These are phyloP conservation scores for Pocillopora verrucosa DNA, from an alignment of 64 coral and sea anemone genomes.

Conservation along the genomic window DNA sequence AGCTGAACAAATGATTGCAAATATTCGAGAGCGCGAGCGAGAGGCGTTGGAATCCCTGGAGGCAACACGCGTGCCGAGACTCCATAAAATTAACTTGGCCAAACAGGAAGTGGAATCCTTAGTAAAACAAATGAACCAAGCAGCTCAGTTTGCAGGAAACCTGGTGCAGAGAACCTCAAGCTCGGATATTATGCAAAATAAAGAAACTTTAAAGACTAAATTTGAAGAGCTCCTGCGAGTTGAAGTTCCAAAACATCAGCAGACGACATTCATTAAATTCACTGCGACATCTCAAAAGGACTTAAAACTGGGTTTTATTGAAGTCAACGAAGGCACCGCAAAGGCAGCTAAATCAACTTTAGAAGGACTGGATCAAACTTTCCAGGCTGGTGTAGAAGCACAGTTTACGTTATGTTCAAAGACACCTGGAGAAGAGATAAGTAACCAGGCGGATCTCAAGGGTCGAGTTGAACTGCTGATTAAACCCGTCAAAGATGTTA, in stretches of 20 bases:
- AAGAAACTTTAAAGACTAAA: not conserved
- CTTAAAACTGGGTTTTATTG: not conserved
- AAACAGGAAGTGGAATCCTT: not conserved
- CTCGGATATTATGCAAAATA: not conserved
- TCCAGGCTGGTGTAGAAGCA: not conserved
- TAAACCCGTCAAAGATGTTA: too few relatives aligned
- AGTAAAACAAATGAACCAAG: constrained; percentile 5
- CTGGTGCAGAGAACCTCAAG: not conserved
- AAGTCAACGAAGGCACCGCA: too few relatives aligned
- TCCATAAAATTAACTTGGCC: not conserved
- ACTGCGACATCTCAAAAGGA: not conserved
- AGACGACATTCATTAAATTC: not conserved
- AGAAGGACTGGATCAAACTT: too few relatives aligned
- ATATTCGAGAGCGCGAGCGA: not conserved
- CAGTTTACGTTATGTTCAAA: not conserved
- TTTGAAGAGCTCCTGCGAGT: not conserved
- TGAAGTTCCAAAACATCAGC: too few relatives aligned
- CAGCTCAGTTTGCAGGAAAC: not conserved
- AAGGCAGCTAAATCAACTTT: too few relatives aligned
- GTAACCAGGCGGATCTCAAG: too few relatives aligned
- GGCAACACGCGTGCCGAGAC: not conserved
- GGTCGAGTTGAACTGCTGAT: too few relatives aligned
- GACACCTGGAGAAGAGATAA: too few relatives aligned
- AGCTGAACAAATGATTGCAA: not conserved
- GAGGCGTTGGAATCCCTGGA: not conserved